Evolutionary conservation across 2,113 vertebrate species (phyloP).

Genomic region (Hippocampus abdominalis): DNA sequence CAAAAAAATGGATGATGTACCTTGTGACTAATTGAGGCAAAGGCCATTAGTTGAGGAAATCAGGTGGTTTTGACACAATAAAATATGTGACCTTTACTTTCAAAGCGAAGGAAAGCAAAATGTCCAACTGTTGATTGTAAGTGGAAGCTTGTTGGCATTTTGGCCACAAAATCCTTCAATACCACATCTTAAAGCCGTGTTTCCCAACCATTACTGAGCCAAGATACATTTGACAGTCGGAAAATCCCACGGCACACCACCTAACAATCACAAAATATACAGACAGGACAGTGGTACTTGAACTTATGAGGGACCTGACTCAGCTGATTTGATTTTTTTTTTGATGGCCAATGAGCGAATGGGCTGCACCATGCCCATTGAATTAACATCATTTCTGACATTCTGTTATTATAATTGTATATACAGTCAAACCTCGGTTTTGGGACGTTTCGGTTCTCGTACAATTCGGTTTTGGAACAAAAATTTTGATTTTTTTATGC

Average conservation of each 20-base stretch:
- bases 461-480: too few relatives aligned
- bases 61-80: not conserved
- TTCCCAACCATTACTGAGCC: constrained; percentile 4
- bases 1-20: not conserved
- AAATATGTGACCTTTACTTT: not conserved
- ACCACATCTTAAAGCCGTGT: not conserved
- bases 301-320: not conserved
- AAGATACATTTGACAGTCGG: constrained; percentile 7
- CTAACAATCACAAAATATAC: not conserved
- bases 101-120: not conserved
- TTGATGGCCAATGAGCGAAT: too few relatives aligned
- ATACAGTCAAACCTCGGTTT: too few relatives aligned
- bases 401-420: too few relatives aligned
- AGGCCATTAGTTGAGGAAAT: not conserved
- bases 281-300: not conserved
- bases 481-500: too few relatives aligned
- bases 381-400: too few relatives aligned
- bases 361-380: too few relatives aligned
- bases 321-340: not conserved
- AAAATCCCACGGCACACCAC: not conserved
- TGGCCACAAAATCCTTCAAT: constrained; percentile 32
- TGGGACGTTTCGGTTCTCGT: too few relatives aligned
- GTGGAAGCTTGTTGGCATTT: constrained; percentile 43
- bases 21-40: not conserved
- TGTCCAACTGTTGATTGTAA: not conserved